Conservation (phyloP, 2,113 vertebrate species). For the Hippolais icterina region DNA sequence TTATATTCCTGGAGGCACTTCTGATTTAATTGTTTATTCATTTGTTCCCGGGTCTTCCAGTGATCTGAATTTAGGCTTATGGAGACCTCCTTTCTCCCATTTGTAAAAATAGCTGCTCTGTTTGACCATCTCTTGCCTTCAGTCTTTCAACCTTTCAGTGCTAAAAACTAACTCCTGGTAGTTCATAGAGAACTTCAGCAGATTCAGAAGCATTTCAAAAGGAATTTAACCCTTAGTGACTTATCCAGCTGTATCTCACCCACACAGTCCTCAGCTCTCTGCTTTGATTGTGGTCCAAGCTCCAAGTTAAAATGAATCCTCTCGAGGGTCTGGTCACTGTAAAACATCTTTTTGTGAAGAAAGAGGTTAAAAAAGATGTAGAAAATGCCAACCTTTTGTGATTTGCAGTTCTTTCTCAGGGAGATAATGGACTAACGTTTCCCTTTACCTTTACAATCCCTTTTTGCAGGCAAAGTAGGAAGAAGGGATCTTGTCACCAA, state of each 20-base stretch:
- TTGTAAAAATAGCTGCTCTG: not conserved
- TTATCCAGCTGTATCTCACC: not conserved
- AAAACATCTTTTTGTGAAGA: not conserved
- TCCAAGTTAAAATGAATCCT: not conserved
- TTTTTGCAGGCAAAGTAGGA: not conserved
- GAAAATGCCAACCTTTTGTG: not conserved
- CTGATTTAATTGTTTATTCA: not conserved
- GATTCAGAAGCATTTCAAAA: not conserved
- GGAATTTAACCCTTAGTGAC: not conserved
- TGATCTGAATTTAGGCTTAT: rapidly evolving
- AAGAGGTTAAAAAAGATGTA: not conserved
- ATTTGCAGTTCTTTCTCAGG: not conserved
- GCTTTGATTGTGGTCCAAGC: not conserved
- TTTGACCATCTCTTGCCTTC: not conserved
- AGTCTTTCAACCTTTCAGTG: not conserved
- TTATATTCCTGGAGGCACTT: not conserved
- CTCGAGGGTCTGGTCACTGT: not conserved
- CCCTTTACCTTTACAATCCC: not conserved
- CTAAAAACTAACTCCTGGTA: not conserved
- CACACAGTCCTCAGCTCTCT: not conserved
- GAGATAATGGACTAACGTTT: not conserved
- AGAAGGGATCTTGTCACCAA: not conserved
- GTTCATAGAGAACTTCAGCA: not conserved
- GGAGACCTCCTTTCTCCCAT: not conserved
- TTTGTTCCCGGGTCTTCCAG: not conserved